Conservation (phyloP, 1,140 invertebrate genomes). For the Patella vulgata region DNA sequence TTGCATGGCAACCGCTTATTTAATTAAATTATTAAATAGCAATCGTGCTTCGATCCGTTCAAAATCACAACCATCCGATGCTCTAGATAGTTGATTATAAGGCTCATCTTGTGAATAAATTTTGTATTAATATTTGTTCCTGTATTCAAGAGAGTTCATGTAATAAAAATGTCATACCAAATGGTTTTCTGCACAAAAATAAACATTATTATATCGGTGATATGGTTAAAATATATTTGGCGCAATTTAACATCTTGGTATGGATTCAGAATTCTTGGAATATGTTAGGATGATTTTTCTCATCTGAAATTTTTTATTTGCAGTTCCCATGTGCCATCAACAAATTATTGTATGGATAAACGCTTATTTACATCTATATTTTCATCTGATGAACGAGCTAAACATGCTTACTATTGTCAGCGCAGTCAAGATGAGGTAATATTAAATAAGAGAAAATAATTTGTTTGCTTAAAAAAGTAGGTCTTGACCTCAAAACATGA, state of each 20-base stretch:
- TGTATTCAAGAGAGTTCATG: no score
- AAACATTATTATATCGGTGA: no score
- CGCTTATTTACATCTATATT: slow-evolving; percentile 52
- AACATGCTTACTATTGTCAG: slow-evolving; percentile 65
- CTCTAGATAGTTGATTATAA: no score
- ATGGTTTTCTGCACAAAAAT: no score
- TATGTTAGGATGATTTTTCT: no score
- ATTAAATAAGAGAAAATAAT: no score
- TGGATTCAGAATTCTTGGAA: not conserved
- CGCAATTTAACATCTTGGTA: not conserved
- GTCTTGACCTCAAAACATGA: not conserved
- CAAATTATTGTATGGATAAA: slow-evolving; percentile 61
- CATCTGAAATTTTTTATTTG: slow-evolving; percentile 22
- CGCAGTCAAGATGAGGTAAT: slow-evolving; percentile 61
- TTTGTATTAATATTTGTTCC: no score
- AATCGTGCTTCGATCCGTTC: no score
- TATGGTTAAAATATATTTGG: not conserved
- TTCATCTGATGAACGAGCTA: slow-evolving; percentile 62
- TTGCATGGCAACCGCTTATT: no score
- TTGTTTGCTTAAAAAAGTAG: not conserved
- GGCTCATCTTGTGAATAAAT: not conserved
- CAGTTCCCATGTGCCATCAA: slow-evolving; percentile 50
- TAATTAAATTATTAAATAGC: no score
- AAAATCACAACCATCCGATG: no score
- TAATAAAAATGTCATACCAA: no score